Conservation (phyloP, 2,113 vertebrate genomes). For the Acanthisitta chloris region DNA sequence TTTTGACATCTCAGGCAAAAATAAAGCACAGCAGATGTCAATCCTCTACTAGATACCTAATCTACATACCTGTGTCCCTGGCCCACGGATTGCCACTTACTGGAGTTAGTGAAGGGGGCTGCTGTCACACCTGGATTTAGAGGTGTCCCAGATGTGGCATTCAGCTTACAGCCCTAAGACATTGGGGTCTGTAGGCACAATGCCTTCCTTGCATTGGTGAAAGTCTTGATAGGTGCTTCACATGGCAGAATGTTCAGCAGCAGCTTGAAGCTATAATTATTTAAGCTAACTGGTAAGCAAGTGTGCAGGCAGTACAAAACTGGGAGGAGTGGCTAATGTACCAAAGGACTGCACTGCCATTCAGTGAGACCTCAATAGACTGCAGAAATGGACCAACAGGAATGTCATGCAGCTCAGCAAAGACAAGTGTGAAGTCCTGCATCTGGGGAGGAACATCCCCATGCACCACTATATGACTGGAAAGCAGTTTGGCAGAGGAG, state of each 20-base stretch:
- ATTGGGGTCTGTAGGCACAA: fast-evolving
- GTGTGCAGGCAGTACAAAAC: neutral
- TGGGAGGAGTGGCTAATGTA: neutral
- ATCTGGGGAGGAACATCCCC: neutral
- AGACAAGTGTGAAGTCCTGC: neutral
- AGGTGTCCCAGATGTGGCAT: neutral
- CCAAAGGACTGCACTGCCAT: neutral
- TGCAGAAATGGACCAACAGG: neutral
- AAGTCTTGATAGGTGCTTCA: neutral
- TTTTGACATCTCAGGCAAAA: neutral
- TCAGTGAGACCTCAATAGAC: fast-evolving
- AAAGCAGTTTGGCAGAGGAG: neutral
- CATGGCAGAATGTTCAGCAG: neutral
- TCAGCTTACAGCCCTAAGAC: neutral
- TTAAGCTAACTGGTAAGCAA: neutral
- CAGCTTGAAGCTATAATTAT: neutral
- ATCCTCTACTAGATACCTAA: neutral
- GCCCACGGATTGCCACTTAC: neutral
- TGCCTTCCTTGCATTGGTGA: neutral
- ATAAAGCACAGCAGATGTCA: neutral
- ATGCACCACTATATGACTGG: neutral
- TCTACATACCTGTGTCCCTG: neutral
- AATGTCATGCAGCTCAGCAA: neutral
- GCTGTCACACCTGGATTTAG: neutral
- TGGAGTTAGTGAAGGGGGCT: neutral